These are phyloP conservation scores for Gadus chalcogrammus DNA, from an alignment of 2,113 vertebrate species.

Conservation along the genomic window DNA sequence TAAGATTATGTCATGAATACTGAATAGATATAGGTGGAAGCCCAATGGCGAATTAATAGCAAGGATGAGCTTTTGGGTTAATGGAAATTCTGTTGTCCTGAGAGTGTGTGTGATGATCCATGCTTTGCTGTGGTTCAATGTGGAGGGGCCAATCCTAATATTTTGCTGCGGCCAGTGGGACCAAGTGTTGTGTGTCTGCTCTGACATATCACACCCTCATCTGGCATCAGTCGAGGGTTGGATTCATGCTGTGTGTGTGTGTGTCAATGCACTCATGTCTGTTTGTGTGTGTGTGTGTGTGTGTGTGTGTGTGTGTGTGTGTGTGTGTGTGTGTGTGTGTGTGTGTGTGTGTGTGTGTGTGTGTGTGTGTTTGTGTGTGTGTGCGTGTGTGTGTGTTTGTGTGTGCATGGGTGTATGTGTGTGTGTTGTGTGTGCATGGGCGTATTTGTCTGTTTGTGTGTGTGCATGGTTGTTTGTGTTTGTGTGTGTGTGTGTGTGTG, in stretches of 20 bases:
- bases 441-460: not conserved
- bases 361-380: not conserved
- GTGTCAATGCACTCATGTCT: no score
- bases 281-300: not conserved
- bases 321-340: slow-evolving; percentile 1
- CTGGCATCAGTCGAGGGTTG: slow-evolving; percentile 50
- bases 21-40: no score
- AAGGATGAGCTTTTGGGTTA: no score
- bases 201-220: slow-evolving; percentile 58
- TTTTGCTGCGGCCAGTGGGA: slow-evolving; percentile 36
- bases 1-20: no score
- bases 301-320: slow-evolving; percentile 3
- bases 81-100: no score
- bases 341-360: not conserved
- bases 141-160: slow-evolving; percentile 15
- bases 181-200: slow-evolving; percentile 30
- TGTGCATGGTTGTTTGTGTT: not conserved
- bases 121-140: not conserved
- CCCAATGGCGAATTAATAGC: no score
- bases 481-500: not conserved
- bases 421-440: not conserved
- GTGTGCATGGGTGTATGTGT: not conserved
- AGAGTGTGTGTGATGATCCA: no score
- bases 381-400: not conserved
- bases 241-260: slow-evolving; percentile 18